These are phyloP conservation scores for Argentina silus DNA, from an alignment of 2,797 vertebrate genomes.

Conservation along the genomic window DNA sequence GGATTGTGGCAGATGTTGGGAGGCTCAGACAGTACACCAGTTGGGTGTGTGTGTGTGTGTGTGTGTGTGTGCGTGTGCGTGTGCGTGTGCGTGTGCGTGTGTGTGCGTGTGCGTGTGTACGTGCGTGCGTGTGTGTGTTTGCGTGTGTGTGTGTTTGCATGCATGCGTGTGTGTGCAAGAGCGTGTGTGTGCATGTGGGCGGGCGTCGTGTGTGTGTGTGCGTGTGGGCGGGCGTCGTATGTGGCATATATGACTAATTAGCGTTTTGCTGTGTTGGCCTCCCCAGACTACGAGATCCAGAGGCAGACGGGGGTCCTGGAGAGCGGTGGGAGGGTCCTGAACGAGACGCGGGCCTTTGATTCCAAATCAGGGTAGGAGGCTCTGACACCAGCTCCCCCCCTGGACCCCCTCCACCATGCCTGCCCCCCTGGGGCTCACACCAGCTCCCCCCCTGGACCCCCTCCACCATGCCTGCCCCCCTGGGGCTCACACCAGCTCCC, in stretches of 20 bases:
- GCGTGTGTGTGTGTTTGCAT: not conserved
- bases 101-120: not conserved
- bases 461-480: too few relatives aligned
- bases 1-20: conserved; percentile 54
- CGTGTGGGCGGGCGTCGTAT: not conserved
- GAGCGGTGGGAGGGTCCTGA: conserved; percentile 86
- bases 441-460: not conserved
- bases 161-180: too few relatives aligned
- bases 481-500: not conserved
- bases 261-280: not conserved
- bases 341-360: conserved; percentile 95
- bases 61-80: conserved; percentile 1
- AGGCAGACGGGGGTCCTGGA: conserved; percentile 89
- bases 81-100: not conserved
- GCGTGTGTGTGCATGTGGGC: not conserved
- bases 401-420: not conserved
- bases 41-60: not conserved
- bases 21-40: not conserved
- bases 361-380: conserved; percentile 89
- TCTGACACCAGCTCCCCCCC: not conserved
- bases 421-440: not conserved
- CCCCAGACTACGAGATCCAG: conserved; percentile 94
- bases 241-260: conserved; percentile 9
- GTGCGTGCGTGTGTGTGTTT: conserved; percentile 5
- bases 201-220: conserved; percentile 9